Evolutionary conservation across 2,113 vertebrate species (phyloP).

Genomic region (Zeus faber): DNA sequence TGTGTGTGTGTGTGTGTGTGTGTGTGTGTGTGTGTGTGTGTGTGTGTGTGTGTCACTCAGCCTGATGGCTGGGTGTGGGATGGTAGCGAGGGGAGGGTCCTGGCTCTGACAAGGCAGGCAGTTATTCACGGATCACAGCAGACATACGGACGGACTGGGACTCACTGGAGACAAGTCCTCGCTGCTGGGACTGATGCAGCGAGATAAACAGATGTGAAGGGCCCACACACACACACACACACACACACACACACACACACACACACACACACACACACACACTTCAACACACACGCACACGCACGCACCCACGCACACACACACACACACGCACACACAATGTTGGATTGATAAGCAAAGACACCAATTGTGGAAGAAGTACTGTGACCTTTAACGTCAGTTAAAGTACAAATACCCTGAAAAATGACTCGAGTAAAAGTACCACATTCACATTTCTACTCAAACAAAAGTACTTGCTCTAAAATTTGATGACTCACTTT

Average conservation of each 20-base stretch:
- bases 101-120: conserved; percentile 56
- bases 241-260: conserved; percentile 10
- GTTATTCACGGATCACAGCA: conserved; percentile 74
- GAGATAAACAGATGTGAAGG: conserved; percentile 63
- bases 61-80: not conserved
- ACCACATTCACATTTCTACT: too few relatives aligned
- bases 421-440: too few relatives aligned
- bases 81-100: conserved; percentile 18
- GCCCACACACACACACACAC: conserved; percentile 32
- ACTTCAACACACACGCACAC: conserved; percentile 16
- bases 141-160: conserved; percentile 68
- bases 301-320: not conserved
- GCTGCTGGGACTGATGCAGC: conserved; percentile 63
- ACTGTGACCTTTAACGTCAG: too few relatives aligned
- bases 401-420: too few relatives aligned
- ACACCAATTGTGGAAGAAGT: too few relatives aligned
- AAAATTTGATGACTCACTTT: too few relatives aligned
- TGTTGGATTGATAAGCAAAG: too few relatives aligned
- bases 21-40: conserved; percentile 19
- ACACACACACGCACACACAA: too few relatives aligned
- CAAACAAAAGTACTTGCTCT: too few relatives aligned
- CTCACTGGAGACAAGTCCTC: conserved; percentile 53
- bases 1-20: conserved; percentile 33
- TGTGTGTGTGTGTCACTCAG: not conserved
- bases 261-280: not conserved